These are phyloP conservation scores for Capreolus pygargus DNA, from an alignment of 2,113 vertebrate genomes.

Conservation along the genomic window DNA sequence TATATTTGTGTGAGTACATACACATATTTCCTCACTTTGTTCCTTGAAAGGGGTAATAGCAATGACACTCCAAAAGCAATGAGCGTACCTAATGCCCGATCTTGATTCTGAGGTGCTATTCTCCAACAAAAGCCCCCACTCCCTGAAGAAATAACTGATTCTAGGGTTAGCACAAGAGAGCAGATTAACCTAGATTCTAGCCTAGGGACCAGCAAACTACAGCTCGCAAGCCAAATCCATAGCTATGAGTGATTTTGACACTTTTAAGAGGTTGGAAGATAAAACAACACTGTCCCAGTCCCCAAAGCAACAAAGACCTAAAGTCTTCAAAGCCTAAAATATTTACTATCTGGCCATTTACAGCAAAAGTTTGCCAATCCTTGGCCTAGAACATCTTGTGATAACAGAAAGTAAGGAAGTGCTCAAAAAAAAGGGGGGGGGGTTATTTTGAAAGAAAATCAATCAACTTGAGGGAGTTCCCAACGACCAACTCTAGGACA, in stretches of 20 bases:
- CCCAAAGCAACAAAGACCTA: neutral
- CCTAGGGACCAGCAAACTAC: neutral
- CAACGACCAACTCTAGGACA: conserved; percentile 2
- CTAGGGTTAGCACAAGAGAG: neutral
- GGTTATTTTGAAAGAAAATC: neutral
- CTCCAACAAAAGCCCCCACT: neutral
- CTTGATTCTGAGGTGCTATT: conserved; percentile 22
- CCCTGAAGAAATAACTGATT: neutral
- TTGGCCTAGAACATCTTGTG: neutral
- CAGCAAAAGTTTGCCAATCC: neutral
- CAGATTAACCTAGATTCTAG: conserved; percentile 24
- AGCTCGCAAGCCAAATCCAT: neutral
- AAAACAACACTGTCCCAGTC: neutral
- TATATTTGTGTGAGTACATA: conserved; percentile 8
- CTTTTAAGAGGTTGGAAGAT: neutral
- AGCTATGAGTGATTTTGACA: neutral
- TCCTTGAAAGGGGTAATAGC: neutral
- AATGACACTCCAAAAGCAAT: neutral
- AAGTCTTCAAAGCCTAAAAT: conserved; percentile 3
- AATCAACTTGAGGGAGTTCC: neutral
- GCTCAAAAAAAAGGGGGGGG: neutral
- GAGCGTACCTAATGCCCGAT: neutral
- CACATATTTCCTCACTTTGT: neutral
- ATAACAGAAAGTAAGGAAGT: conserved; percentile 19
- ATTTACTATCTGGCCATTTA: conserved; percentile 16